Conservation (phyloP, 2,888 invertebrate genomes). For the Cataglyphis albicans region DNA sequence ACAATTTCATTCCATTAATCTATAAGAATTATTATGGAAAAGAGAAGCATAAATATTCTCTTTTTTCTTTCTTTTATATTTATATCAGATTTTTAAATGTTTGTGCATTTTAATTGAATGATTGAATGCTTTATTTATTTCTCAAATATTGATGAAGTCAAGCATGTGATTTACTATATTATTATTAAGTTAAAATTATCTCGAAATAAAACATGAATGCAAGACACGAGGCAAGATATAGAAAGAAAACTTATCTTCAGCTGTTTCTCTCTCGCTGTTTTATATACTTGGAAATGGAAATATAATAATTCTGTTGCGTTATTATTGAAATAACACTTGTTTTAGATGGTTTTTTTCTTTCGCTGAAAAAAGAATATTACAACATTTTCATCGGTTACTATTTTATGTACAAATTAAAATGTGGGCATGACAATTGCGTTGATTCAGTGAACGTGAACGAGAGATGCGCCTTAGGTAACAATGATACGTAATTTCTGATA, state of each 20-base stretch:
- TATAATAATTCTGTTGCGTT: neutral
- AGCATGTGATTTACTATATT: neutral
- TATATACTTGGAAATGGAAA: neutral
- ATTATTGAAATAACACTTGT: neutral
- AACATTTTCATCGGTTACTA: neutral
- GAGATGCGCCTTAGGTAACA: conserved; percentile 17
- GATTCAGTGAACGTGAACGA: conserved; percentile 35
- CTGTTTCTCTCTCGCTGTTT: neutral
- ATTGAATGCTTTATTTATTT: neutral
- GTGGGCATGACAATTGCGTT: neutral
- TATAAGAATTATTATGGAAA: neutral
- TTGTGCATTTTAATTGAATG: neutral
- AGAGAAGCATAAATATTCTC: neutral
- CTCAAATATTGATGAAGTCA: neutral
- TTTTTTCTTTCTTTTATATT: neutral
- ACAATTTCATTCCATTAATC: neutral
- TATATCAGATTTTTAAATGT: neutral
- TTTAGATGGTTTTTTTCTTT: conserved; percentile 7
- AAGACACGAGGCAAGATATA: neutral
- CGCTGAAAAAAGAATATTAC: neutral
- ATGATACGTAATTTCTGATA: conserved; percentile 4
- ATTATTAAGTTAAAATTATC: neutral
- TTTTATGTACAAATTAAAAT: neutral
- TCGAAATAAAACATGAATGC: neutral
- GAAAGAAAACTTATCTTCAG: neutral